phyloP scores from a whole-genome alignment of 1,140 invertebrate species.

The Scaptomyza montana region DNA sequence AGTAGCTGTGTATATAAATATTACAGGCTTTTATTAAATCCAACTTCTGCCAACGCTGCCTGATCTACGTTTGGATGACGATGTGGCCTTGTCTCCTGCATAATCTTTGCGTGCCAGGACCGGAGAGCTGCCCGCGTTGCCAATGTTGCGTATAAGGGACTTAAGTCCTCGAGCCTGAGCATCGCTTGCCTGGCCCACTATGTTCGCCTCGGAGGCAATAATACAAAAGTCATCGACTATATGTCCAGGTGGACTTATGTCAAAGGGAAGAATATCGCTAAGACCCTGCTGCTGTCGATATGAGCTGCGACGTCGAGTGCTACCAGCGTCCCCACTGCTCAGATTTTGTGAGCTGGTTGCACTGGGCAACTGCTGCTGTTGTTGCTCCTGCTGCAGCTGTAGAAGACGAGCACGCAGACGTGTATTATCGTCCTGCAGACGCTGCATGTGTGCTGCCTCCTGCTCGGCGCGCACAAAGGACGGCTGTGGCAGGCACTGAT shows the following conservation, averaged over 20 bases:
- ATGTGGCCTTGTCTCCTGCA: constrained; percentile 40
- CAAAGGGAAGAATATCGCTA: constrained; percentile 85
- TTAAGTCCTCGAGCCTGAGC: constrained; percentile 89
- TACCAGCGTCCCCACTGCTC: constrained; percentile 30
- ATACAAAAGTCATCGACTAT: constrained; percentile 97
- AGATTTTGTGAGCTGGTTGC: constrained; percentile 52
- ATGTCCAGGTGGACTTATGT: constrained; percentile 88
- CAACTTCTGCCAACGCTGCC: constrained; percentile 81
- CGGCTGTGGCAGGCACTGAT: constrained; percentile 93
- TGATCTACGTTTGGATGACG: constrained; percentile 69
- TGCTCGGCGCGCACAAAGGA: constrained; percentile 93
- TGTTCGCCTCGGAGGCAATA: constrained; percentile 90
- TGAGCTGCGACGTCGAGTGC: constrained; percentile 84
- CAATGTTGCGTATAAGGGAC: constrained; percentile 91
- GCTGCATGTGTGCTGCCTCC: constrained; percentile 90
- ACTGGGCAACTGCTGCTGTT: constrained; percentile 62
- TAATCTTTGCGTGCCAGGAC: constrained; percentile 89
- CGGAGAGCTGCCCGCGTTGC: constrained; percentile 89
- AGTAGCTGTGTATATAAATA: neutral
- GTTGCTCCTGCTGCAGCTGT: constrained; percentile 63
- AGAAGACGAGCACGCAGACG: constrained; percentile 86
- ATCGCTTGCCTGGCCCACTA: constrained; percentile 83
- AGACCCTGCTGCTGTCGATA: constrained; percentile 85
- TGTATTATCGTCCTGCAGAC: constrained; percentile 93
- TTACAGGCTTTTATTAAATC: constrained; percentile 50